Conservation (phyloP, 1,140 invertebrate species). For the Heliconius melpomene region DNA sequence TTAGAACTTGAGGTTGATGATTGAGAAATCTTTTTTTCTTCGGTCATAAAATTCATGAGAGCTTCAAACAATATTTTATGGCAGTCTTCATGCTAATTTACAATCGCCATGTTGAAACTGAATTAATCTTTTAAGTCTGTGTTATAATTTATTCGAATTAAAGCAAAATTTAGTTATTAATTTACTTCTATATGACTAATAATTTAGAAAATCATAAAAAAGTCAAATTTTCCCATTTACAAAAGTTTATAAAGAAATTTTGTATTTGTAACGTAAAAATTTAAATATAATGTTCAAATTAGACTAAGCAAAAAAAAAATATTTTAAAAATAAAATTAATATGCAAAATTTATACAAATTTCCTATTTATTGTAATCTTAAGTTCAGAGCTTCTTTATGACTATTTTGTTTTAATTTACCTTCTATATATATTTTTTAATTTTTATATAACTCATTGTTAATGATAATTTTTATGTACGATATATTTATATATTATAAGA, state of each 20-base stretch:
- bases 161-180: not conserved
- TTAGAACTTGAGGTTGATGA: slow-evolving; percentile 88
- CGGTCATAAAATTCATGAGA: not conserved
- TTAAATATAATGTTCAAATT: slow-evolving; percentile 31
- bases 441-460: no score
- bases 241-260: not conserved
- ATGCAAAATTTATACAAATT: not conserved
- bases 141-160: not conserved
- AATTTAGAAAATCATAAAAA: not conserved
- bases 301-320: slow-evolving; percentile 26
- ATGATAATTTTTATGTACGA: no score
- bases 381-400: no score
- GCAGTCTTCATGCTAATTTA: not conserved
- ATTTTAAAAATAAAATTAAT: not conserved
- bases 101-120: not conserved
- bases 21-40: slow-evolving; percentile 33
- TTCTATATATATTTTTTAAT: no score
- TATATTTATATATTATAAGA: no score
- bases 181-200: not conserved
- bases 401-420: no score
- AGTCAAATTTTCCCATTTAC: not conserved
- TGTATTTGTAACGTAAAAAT: not conserved
- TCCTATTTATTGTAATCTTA: not conserved
- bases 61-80: not conserved
- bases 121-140: not conserved